These are phyloP conservation scores for Rhinopithecus roxellana DNA, from an alignment of 2,113 vertebrate genomes.

Conservation along the genomic window DNA sequence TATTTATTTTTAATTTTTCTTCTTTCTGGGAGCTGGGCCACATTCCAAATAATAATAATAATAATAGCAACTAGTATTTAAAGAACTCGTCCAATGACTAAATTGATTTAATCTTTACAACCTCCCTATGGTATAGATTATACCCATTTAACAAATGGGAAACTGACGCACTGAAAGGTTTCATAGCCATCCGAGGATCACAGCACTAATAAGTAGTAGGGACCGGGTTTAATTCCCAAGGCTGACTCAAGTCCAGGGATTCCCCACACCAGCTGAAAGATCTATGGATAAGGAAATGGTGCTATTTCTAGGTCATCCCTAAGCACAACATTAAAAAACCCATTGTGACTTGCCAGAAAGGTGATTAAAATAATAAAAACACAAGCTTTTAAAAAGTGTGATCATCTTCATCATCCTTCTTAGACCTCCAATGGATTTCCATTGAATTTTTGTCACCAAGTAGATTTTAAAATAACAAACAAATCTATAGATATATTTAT, in stretches of 20 bases:
- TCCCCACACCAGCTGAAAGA: background rate
- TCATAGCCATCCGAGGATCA: background rate
- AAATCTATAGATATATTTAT: background rate
- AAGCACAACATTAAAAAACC: background rate
- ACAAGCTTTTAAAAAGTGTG: background rate
- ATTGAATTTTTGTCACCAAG: background rate
- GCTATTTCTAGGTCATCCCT: background rate
- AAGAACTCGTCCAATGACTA: background rate
- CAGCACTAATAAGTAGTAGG: too few species aligned
- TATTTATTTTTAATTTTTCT: background rate
- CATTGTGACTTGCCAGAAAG: background rate
- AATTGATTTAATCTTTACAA: background rate
- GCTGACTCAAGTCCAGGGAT: background rate
- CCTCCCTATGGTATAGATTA: background rate
- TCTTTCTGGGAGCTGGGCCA: background rate
- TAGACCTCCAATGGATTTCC: background rate
- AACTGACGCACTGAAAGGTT: background rate
- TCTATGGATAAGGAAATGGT: fast-evolving
- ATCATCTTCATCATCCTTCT: background rate
- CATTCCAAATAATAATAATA: background rate
- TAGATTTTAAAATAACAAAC: background rate
- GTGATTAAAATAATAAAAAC: background rate
- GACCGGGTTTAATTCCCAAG: background rate
- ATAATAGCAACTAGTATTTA: background rate
- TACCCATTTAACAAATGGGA: background rate